Conservation (phyloP, 2,888 invertebrate genomes). For the Linnaemya vulpina region DNA sequence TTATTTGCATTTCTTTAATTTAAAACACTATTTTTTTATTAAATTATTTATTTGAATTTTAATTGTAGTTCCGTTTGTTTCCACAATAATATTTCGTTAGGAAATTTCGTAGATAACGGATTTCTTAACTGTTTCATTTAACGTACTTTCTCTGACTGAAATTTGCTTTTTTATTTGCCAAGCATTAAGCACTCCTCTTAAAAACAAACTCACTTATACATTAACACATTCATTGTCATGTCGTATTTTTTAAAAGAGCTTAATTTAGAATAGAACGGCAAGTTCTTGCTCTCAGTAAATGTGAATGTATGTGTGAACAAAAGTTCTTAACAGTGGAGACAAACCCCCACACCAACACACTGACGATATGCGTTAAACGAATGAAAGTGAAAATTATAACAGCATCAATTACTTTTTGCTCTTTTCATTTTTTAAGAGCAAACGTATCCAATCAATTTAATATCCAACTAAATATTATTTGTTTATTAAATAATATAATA, state of each 20-base stretch:
- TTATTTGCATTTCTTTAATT: background rate
- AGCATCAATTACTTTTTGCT: background rate
- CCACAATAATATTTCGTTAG: constrained; percentile 16
- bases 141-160: constrained; percentile 83
- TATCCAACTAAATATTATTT: background rate
- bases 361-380: background rate
- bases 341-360: background rate
- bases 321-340: constrained; percentile 41
- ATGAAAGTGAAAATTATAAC: constrained; percentile 66
- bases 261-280: constrained; percentile 15
- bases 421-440: background rate
- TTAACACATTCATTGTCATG: background rate
- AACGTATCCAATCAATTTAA: background rate
- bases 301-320: background rate
- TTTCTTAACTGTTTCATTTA: constrained; percentile 80
- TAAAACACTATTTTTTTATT: background rate
- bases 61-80: constrained; percentile 28
- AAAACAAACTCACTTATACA: background rate
- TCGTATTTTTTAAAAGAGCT: constrained; percentile 30
- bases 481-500: too few relatives aligned
- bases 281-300: constrained; percentile 56
- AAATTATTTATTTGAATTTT: background rate
- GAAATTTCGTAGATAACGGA: constrained; percentile 51
- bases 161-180: constrained; percentile 67
- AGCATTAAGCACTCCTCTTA: constrained; percentile 48